Conservation (phyloP, 1,140 invertebrate species). For the Telenomus remus region DNA sequence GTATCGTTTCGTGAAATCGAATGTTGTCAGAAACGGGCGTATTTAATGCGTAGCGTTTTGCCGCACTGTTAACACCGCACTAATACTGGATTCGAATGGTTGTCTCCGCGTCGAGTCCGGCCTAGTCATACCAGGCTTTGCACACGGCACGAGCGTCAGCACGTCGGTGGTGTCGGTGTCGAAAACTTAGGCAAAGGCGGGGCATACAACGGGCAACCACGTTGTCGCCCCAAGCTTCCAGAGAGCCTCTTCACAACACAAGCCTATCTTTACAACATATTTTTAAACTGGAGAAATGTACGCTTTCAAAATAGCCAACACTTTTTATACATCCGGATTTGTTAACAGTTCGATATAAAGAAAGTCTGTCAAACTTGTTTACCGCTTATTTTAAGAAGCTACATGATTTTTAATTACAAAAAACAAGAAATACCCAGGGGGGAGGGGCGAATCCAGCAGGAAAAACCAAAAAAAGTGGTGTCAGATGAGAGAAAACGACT, state of each 20-base stretch:
- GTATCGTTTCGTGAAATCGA: slow-evolving; percentile 50
- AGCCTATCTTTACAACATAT: slow-evolving; percentile 5
- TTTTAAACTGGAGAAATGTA: slow-evolving; percentile 27
- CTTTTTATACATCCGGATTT: too few relatives aligned
- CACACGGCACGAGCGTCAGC: slow-evolving; percentile 74
- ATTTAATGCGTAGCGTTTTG: slow-evolving; percentile 39
- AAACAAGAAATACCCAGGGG: too few relatives aligned
- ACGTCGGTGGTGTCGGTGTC: slow-evolving; percentile 65
- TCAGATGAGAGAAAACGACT: too few relatives aligned
- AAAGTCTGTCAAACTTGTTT: too few relatives aligned
- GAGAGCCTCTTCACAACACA: slow-evolving; percentile 8
- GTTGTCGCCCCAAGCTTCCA: slow-evolving; percentile 10
- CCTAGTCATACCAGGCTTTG: slow-evolving; percentile 75
- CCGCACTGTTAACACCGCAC: slow-evolving; percentile 66
- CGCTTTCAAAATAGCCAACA: background rate
- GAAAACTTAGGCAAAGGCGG: slow-evolving; percentile 30
- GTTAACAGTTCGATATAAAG: too few relatives aligned
- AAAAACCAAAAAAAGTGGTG: too few relatives aligned
- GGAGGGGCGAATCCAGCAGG: too few relatives aligned
- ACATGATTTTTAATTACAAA: too few relatives aligned
- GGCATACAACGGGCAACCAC: slow-evolving; percentile 22
- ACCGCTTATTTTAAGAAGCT: too few relatives aligned
- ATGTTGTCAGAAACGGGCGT: slow-evolving; percentile 49
- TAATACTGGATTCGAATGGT: slow-evolving; percentile 77
- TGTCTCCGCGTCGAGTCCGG: slow-evolving; percentile 67